Evolutionary conservation across 2,888 invertebrate species (phyloP).

Genomic region (Pammene fasciana): DNA sequence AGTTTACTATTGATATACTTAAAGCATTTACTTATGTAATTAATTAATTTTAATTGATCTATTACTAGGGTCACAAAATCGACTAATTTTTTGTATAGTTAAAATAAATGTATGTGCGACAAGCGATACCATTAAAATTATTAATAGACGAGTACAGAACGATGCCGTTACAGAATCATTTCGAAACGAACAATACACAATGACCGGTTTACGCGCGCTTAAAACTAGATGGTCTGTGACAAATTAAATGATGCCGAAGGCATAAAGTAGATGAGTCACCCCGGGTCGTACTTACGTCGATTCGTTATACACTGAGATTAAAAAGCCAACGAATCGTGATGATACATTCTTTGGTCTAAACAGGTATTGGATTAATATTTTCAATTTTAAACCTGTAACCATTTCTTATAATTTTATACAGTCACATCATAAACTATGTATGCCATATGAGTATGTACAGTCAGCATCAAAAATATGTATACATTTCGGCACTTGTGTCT

Average conservation of each 20-base stretch:
- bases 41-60: too few relatives aligned
- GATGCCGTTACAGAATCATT: constrained; percentile 6
- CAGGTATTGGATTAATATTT: not conserved
- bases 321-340: constrained; percentile 44
- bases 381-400: too few relatives aligned
- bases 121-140: constrained; percentile 3
- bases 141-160: not conserved
- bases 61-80: too few relatives aligned
- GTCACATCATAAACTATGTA: too few relatives aligned
- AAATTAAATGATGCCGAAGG: constrained; percentile 35
- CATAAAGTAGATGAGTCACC: constrained; percentile 46
- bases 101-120: constrained; percentile 3
- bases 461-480: too few relatives aligned
- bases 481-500: too few relatives aligned
- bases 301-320: constrained; percentile 49
- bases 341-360: not conserved
- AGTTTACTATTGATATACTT: too few relatives aligned
- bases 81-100: not conserved
- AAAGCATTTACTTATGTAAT: too few relatives aligned
- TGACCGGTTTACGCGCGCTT: constrained; percentile 23
- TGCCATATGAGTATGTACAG: too few relatives aligned
- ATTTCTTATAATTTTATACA: too few relatives aligned
- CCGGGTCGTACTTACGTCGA: constrained; percentile 44
- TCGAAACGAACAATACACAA: constrained; percentile 20
- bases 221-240: constrained; percentile 39